phyloP scores from a whole-genome alignment of 2,113 vertebrate species.

The Cepphus grylle region DNA sequence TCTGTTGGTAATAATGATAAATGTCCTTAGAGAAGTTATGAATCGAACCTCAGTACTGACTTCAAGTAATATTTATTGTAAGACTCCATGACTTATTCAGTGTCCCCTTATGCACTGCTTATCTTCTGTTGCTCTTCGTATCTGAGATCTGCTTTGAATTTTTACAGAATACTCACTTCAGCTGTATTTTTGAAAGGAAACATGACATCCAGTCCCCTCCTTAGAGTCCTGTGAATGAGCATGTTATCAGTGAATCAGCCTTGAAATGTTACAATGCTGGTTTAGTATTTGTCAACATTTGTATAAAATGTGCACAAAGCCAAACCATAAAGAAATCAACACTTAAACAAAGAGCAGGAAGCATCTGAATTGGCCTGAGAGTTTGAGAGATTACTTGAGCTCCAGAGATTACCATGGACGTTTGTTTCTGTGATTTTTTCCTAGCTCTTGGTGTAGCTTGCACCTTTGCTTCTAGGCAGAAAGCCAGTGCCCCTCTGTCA shows the following conservation, averaged over 20 bases:
- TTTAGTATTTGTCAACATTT: neutral
- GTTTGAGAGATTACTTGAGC: neutral
- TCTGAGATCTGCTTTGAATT: constrained; percentile 51
- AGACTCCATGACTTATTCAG: constrained; percentile 2
- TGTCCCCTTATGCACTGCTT: constrained; percentile 6
- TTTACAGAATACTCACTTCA: constrained; percentile 33
- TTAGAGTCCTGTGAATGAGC: constrained; percentile 1
- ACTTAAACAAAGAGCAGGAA: constrained; percentile 1
- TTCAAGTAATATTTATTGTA: constrained; percentile 22
- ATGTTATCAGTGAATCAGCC: constrained; percentile 31
- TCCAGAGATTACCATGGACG: neutral
- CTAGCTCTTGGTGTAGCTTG: neutral
- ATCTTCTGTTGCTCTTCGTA: constrained; percentile 12
- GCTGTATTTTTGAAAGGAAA: constrained; percentile 19
- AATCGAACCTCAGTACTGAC: constrained; percentile 18
- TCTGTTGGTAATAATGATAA: constrained; percentile 53
- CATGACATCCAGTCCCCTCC: neutral
- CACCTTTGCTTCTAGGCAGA: neutral
- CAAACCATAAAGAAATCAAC: constrained; percentile 21
- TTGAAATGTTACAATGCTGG: neutral
- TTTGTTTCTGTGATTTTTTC: neutral
- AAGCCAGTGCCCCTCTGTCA: neutral
- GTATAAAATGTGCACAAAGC: neutral
- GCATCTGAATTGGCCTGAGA: neutral
- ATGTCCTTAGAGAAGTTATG: constrained; percentile 21